phyloP scores from a whole-genome alignment of 2,888 invertebrate genomes.

The Epistrophe grossulariae region DNA sequence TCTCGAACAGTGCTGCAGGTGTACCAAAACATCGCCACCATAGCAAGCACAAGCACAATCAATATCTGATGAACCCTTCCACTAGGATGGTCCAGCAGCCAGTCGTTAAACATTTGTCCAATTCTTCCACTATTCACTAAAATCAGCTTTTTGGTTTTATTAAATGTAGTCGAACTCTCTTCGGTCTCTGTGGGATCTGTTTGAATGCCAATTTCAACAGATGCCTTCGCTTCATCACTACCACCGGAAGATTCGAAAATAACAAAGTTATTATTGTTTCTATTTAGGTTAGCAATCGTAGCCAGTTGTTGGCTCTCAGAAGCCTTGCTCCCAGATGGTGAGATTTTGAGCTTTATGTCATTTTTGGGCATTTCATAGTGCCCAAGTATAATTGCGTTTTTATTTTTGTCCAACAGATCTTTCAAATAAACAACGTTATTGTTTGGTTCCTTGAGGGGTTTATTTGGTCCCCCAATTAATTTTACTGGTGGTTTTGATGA shows the following conservation, averaged over 20 bases:
- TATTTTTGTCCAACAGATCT: conserved; percentile 82
- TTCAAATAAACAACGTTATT: conserved; percentile 85
- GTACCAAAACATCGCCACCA: conserved; percentile 91
- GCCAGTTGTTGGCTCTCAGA: conserved; percentile 79
- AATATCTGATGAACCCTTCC: conserved; percentile 89
- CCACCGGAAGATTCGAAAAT: conserved; percentile 75
- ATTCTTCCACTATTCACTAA: conserved; percentile 80
- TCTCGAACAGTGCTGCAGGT: conserved; percentile 89
- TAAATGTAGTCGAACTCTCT: conserved; percentile 80
- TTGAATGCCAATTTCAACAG: conserved; percentile 85
- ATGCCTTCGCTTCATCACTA: conserved; percentile 79
- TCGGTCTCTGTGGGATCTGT: conserved; percentile 84
- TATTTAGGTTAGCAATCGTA: conserved; percentile 80
- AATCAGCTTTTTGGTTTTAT: conserved; percentile 82
- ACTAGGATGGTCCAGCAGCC: conserved; percentile 91
- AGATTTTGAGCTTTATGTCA: conserved; percentile 82
- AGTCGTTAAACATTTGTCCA: conserved; percentile 83
- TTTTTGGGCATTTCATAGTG: conserved; percentile 90
- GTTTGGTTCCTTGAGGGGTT: conserved; percentile 79
- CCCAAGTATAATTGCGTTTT: conserved; percentile 84
- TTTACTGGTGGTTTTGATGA: conserved; percentile 89
- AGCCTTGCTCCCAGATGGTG: conserved; percentile 79
- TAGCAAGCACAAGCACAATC: conserved; percentile 88
- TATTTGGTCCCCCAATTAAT: conserved; percentile 90
- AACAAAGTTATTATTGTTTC: conserved; percentile 72